Evolutionary conservation across 2,888 invertebrate species (phyloP).

Genomic region (Matsumyia berberina): DNA sequence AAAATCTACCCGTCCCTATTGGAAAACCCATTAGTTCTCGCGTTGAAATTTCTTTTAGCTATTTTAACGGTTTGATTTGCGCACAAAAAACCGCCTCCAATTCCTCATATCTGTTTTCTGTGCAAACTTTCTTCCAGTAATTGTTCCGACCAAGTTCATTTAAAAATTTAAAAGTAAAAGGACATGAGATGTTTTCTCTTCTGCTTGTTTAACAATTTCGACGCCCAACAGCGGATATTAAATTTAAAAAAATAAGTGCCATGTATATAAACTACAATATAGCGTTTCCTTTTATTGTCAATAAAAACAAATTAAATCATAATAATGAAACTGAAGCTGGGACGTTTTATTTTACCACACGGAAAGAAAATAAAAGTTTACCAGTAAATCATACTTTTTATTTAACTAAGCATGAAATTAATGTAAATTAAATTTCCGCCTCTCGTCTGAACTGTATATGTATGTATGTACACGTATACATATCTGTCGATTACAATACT

Average conservation of each 20-base stretch:
- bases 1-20: too few species aligned
- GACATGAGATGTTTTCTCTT: too few species aligned
- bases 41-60: too few species aligned
- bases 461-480: not conserved
- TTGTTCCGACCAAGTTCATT: too few species aligned
- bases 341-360: not conserved
- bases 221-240: not conserved
- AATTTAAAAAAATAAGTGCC: not conserved
- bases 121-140: too few species aligned
- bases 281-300: conserved; percentile 14
- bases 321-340: conserved; percentile 1
- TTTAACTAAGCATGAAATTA: conserved; percentile 49
- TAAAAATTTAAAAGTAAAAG: too few species aligned
- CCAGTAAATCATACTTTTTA: conserved; percentile 30
- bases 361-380: conserved; percentile 14
- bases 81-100: too few species aligned
- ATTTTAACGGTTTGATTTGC: too few species aligned
- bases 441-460: not conserved
- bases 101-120: too few species aligned
- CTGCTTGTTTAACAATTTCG: too few species aligned
- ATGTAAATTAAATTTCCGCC: conserved; percentile 38
- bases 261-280: conserved; percentile 4
- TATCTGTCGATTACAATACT: conserved; percentile 36
- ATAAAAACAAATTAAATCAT: conserved; percentile 10
- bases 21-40: too few species aligned